Evolutionary conservation across 2,797 vertebrate species (phyloP).

Genomic region (Rhinella marina): DNA sequence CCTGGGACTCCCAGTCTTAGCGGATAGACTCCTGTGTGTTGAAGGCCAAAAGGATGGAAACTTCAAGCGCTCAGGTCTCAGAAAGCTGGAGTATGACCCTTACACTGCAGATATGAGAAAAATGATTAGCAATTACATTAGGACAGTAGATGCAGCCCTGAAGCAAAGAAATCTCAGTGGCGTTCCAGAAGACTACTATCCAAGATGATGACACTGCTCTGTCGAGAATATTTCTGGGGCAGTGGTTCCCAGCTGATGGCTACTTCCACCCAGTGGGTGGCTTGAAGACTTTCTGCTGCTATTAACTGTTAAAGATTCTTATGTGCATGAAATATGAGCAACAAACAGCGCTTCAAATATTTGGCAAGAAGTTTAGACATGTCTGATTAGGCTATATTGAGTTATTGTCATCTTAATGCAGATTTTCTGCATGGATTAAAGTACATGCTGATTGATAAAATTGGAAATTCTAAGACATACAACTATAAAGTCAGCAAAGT

Average conservation of each 20-base stretch:
- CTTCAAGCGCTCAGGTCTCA: conserved; percentile 92
- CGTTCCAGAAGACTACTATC: conserved; percentile 89
- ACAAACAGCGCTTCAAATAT: conserved; percentile 55
- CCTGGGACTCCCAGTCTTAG: conserved; percentile 81
- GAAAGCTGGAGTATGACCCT: conserved; percentile 93
- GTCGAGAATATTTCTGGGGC: background rate
- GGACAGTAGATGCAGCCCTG: conserved; percentile 84
- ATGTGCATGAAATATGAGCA: conserved; percentile 69
- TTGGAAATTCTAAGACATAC: conserved; percentile 8
- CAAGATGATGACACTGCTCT: conserved; percentile 83
- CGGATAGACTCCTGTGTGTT: conserved; percentile 94
- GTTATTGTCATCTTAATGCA: conserved; percentile 38
- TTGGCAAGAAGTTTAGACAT: conserved; percentile 28
- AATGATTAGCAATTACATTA: conserved; percentile 84
- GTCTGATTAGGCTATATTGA: background rate
- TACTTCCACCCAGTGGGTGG: conserved; percentile 72
- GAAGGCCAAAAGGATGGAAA: conserved; percentile 97
- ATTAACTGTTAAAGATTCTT: conserved; percentile 60
- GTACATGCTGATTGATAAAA: conserved; percentile 15
- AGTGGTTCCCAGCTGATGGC: conserved; percentile 21
- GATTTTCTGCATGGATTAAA: conserved; percentile 42
- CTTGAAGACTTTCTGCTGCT: conserved; percentile 63
- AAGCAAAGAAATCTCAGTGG: conserved; percentile 85
- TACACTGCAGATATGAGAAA: conserved; percentile 89
- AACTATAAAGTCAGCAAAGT: conserved; percentile 1